These are phyloP conservation scores for Athalia rosae DNA, from an alignment of 2,888 invertebrate species.

Conservation along the genomic window DNA sequence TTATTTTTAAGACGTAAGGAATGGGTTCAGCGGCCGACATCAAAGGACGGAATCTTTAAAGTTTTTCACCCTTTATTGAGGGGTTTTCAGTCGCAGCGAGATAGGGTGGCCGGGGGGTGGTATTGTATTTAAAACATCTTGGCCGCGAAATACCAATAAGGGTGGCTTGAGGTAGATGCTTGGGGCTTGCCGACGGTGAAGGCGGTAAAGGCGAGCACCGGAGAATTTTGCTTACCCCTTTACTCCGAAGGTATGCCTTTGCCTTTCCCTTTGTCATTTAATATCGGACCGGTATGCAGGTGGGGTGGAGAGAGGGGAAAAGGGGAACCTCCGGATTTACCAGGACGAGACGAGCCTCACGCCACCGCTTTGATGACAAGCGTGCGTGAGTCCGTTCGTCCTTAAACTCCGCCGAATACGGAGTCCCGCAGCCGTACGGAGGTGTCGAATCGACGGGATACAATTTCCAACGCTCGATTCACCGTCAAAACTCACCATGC, in stretches of 20 bases:
- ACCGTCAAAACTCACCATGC: too few relatives aligned
- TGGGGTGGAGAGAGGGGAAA: constrained; percentile 12
- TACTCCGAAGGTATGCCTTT: constrained; percentile 70
- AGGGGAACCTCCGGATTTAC: neutral
- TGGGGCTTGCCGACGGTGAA: constrained; percentile 47
- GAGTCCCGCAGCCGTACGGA: neutral
- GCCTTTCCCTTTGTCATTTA: constrained; percentile 71
- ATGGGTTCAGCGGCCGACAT: constrained; percentile 59
- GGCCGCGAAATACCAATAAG: constrained; percentile 71
- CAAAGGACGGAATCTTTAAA: constrained; percentile 70
- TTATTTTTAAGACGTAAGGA: constrained; percentile 61
- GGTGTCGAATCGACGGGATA: neutral
- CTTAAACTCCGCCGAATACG: constrained; percentile 14
- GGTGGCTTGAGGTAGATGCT: constrained; percentile 58
- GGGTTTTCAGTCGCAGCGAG: constrained; percentile 55
- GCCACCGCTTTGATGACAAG: constrained; percentile 72
- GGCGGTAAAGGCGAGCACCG: constrained; percentile 53
- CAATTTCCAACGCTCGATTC: neutral
- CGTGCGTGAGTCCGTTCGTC: constrained; percentile 60
- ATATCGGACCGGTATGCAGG: constrained; percentile 71
- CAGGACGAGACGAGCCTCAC: constrained; percentile 69
- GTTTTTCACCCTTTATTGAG: constrained; percentile 68
- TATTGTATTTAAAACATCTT: constrained; percentile 71
- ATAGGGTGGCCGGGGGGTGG: constrained; percentile 49
- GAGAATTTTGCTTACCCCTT: constrained; percentile 65